phyloP scores from a whole-genome alignment of 2,797 vertebrate genomes.

The Alauda arvensis region DNA sequence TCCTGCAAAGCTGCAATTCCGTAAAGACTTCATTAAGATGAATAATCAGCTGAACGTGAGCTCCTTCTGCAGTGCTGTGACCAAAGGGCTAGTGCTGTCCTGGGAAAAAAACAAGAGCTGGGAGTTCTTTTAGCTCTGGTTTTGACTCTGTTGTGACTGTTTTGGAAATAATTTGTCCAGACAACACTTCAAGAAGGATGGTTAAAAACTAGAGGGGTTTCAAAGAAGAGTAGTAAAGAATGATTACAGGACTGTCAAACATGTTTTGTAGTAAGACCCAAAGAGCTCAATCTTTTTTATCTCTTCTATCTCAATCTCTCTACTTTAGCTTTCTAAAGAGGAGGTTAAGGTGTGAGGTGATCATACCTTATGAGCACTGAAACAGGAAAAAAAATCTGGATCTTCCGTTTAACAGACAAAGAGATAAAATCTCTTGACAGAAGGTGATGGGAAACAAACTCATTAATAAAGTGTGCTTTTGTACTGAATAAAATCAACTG shows the following conservation, averaged over 20 bases:
- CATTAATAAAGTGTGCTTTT: not conserved
- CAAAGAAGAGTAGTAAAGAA: constrained; percentile 39
- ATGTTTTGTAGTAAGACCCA: constrained; percentile 15
- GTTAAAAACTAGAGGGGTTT: constrained; percentile 40
- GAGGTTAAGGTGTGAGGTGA: constrained; percentile 5
- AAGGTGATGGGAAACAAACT: constrained; percentile 16
- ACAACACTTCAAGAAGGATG: constrained; percentile 23
- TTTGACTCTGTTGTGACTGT: constrained; percentile 36
- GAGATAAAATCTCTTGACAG: constrained; percentile 19
- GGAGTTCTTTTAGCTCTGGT: constrained; percentile 21
- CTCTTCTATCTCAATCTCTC: not conserved
- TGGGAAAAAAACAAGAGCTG: constrained; percentile 16
- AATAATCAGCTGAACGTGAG: constrained; percentile 57
- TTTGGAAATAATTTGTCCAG: constrained; percentile 47
- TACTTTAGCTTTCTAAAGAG: constrained; percentile 35
- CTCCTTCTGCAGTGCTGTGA: constrained; percentile 42
- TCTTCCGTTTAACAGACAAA: constrained; percentile 1
- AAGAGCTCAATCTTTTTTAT: not conserved
- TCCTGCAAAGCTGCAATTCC: constrained; percentile 54
- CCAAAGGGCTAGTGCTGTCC: constrained; percentile 32
- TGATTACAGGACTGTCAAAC: constrained; percentile 31
- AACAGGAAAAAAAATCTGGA: constrained; percentile 26
- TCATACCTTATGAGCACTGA: constrained; percentile 12
- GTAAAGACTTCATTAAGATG: constrained; percentile 63
- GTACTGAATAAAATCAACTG: not conserved